Evolutionary conservation across 2,797 vertebrate genomes (phyloP), one percentile per base, ranked within the genome.

Genomic region (Adelosebastes latens): DNA sequence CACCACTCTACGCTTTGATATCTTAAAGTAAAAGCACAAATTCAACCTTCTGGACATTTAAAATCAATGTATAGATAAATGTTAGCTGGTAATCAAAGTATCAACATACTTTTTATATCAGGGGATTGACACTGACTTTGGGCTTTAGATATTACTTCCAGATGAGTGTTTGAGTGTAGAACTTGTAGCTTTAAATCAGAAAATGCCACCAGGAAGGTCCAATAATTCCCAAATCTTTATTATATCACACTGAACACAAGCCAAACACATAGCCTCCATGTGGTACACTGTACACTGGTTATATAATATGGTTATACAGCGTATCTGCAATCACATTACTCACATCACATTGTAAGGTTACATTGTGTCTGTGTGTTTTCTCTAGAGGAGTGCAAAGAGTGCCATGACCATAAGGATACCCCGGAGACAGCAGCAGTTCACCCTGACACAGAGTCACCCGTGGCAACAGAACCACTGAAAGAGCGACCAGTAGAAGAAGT

Each of bases 401-500:
- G 92, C 49, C 71, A 79, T 22, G 75, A 72, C 0, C 92, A 94
- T 46, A 73, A 92, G 3, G 60, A 53, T 0, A 16, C 46, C 9
- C 9, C 81, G 8, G 76, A 25, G 31, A 20, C 80, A 1, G 66
- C 73, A 25, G 64, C 1, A 2, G 36, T 64, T 20, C 49, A 64
- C 8, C 34, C 66, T 3, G 73, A 55, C 7, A 4, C 58, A 0
- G 55, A 82, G 10, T 20, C 60, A 6, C 7, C 73, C 29, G 60
- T 9, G 1, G 39, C 25, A 34, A 0, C 58, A 32, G 84, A 89
- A 67, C 75, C 88, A 5, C 53, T 97, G 46, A 96, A 95, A 79
- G 98, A 99, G 80, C 94, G 97, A 9, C 94, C 97, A 0, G 95
- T 95, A 5, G 97, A 98, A 77, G 98, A 98, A 89, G 98, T 99